Percentiles rank a stretch among this genome's conserved stretches.
Evolutionary conservation across 2,888 invertebrate genomes (phyloP).

Genomic region (Nymphalis urticae): DNA sequence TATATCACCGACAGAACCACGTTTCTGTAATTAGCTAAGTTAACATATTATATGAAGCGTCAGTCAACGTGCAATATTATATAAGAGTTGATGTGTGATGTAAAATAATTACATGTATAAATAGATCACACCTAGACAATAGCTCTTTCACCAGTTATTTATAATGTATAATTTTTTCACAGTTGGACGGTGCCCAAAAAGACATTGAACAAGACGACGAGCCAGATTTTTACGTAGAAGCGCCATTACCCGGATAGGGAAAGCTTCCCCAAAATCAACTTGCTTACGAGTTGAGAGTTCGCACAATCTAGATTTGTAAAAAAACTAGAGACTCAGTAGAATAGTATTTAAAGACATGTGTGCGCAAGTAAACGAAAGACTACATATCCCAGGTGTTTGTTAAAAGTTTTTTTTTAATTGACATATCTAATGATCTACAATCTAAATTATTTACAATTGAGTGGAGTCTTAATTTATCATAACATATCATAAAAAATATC

Average conservation of each 20-base stretch:
- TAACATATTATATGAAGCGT: neutral
- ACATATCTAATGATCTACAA: neutral
- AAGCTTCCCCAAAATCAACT: neutral
- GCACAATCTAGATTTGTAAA: neutral
- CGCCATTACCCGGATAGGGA: slow-evolving; percentile 88
- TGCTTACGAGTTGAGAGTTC: neutral
- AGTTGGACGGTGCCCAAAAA: slow-evolving; percentile 94
- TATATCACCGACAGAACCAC: no score
- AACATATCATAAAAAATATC: no score
- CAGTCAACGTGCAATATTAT: neutral
- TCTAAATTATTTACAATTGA: no score
- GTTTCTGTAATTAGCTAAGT: neutral
- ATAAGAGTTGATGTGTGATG: slow-evolving; percentile 12
- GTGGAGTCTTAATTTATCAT: no score
- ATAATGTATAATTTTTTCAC: slow-evolving; percentile 38
- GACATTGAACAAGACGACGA: slow-evolving; percentile 92
- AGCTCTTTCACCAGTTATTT: slow-evolving; percentile 27
- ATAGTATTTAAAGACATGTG: neutral
- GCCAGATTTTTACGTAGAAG: slow-evolving; percentile 96
- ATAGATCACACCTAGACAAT: slow-evolving; percentile 29
- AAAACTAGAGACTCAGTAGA: neutral
- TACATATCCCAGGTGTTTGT: neutral
- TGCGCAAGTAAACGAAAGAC: neutral
- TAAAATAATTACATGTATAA: slow-evolving; percentile 27
- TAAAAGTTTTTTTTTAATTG: neutral